phyloP scores from a whole-genome alignment of 2,888 invertebrate genomes.

The Drosophila phalerata region DNA sequence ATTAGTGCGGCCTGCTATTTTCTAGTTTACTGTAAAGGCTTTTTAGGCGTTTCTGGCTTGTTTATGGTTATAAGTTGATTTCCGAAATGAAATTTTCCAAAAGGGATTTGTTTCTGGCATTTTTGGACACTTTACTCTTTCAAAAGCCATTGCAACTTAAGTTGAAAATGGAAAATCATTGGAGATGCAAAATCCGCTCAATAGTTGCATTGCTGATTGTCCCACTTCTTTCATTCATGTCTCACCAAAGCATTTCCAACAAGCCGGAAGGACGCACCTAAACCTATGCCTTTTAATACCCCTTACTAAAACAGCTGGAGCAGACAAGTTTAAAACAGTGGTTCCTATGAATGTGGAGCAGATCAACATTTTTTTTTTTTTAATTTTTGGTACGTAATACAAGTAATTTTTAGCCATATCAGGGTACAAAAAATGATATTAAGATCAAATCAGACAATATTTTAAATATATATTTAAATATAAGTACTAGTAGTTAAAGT shows the following conservation, averaged over 20 bases:
- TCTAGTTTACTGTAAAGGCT: constrained; percentile 44
- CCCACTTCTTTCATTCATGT: neutral
- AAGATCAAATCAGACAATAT: neutral
- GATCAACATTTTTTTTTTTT: neutral
- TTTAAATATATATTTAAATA: no score
- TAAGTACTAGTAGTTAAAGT: neutral
- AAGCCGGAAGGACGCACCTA: neutral
- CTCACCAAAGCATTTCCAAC: neutral
- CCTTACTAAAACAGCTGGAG: neutral
- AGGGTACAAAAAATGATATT: neutral
- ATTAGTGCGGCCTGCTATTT: constrained; percentile 9
- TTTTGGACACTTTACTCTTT: constrained; percentile 4
- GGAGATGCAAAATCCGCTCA: constrained; percentile 23
- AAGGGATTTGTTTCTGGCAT: constrained; percentile 40
- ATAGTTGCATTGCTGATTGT: constrained; percentile 2
- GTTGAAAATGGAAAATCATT: constrained; percentile 46
- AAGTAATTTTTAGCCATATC: neutral
- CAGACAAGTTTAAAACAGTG: neutral
- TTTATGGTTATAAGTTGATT: constrained; percentile 79
- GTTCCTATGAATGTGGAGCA: neutral
- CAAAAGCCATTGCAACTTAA: constrained; percentile 15
- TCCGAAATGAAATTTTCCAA: constrained; percentile 71
- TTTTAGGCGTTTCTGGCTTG: constrained; percentile 68
- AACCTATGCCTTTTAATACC: neutral
- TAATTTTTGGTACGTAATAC: neutral